These are phyloP conservation scores for Todiramphus saurophagus DNA, from an alignment of 2,113 vertebrate genomes.

Conservation along the genomic window DNA sequence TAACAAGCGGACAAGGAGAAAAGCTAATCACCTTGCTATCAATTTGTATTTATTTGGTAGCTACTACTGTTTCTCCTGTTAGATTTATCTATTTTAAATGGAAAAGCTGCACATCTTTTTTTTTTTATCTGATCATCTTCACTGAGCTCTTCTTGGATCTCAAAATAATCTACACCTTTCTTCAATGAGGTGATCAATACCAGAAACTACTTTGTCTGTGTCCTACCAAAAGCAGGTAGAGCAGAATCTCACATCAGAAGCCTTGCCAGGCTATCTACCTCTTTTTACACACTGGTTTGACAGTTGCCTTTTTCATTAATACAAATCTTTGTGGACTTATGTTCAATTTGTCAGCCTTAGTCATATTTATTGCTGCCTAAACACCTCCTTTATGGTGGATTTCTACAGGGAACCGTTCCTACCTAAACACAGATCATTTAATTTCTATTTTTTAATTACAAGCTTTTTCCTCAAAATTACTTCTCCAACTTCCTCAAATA, in stretches of 20 bases:
- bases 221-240: not conserved
- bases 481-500: not conserved
- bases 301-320: not conserved
- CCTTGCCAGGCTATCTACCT: not conserved
- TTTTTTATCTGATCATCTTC: not conserved
- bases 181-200: not conserved
- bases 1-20: not conserved
- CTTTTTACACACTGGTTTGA: not conserved
- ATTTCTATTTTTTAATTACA: not conserved
- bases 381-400: not conserved
- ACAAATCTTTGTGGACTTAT: not conserved
- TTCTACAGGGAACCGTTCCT: not conserved
- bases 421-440: not conserved
- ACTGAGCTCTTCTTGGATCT: not conserved
- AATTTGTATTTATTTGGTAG: not conserved
- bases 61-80: not conserved
- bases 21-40: not conserved
- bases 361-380: not conserved
- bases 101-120: not conserved
- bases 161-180: not conserved
- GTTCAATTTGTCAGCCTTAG: not conserved
- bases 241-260: not conserved
- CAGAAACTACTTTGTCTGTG: not conserved
- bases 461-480: accelerated
- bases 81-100: not conserved